These are phyloP conservation scores for Platyrinchus mystaceus DNA, from an alignment of 2,797 vertebrate genomes.

Conservation along the genomic window DNA sequence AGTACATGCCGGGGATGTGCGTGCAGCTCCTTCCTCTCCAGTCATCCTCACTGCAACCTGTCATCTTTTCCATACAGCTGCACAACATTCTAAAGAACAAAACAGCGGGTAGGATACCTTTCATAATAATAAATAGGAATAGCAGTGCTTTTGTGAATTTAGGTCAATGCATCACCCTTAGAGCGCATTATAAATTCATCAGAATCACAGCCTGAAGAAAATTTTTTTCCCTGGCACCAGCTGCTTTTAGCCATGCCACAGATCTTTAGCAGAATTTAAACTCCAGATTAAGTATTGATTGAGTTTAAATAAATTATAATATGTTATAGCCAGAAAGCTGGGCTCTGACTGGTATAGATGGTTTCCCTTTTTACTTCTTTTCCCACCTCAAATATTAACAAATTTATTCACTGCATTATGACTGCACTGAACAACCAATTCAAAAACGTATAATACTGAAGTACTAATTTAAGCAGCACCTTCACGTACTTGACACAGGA, in stretches of 20 bases:
- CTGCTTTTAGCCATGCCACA: constrained; percentile 60
- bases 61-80: not conserved
- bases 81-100: constrained; percentile 37
- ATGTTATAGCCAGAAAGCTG: constrained; percentile 25
- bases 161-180: constrained; percentile 72
- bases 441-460: not conserved
- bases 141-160: constrained; percentile 66
- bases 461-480: not conserved
- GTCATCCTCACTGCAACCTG: not conserved
- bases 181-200: constrained; percentile 73
- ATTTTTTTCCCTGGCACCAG: constrained; percentile 63
- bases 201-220: constrained; percentile 71
- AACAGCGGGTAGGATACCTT: constrained; percentile 46
- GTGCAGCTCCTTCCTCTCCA: not conserved
- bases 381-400: constrained; percentile 7
- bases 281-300: constrained; percentile 68
- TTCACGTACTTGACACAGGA: not conserved
- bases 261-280: constrained; percentile 71
- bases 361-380: constrained; percentile 9
- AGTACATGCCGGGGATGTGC: fast-evolving
- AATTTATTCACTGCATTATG: not conserved
- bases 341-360: constrained; percentile 10
- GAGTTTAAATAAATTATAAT: constrained; percentile 70
- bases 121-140: constrained; percentile 63
- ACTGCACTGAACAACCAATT: not conserved